Evolutionary conservation across 1,140 invertebrate species (phyloP).

Genomic region (Drosophila yakuba): DNA sequence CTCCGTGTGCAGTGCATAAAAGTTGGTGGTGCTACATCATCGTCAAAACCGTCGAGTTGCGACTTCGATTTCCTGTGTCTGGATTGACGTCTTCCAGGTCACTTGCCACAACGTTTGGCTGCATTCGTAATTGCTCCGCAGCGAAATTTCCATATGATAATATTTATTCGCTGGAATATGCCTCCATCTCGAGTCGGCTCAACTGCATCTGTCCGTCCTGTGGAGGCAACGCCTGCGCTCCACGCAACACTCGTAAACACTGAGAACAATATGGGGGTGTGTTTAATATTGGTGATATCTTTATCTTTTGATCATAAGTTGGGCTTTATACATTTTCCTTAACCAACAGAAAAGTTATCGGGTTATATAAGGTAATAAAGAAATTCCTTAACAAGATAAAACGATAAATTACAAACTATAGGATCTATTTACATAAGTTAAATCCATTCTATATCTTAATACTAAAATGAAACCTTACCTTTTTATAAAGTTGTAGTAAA

Average conservation of each 20-base stretch:
- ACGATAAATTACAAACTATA: no score
- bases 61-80: conserved; percentile 80
- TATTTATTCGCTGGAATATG: conserved; percentile 81
- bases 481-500: no score
- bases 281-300: no score
- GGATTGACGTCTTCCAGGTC: conserved; percentile 76
- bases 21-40: conserved; percentile 74
- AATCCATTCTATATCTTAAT: no score
- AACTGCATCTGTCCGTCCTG: conserved; percentile 32
- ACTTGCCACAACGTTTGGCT: conserved; percentile 58
- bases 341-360: no score
- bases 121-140: conserved; percentile 77
- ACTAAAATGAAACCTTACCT: no score
- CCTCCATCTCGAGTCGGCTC: conserved; percentile 58
- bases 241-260: conserved; percentile 56
- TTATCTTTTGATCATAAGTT: no score
- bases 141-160: conserved; percentile 81
- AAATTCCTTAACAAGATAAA: no score
- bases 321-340: no score
- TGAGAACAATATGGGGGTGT: background rate
- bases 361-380: no score
- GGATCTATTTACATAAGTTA: no score
- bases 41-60: conserved; percentile 78
- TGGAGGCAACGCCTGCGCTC: conserved; percentile 62
- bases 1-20: conserved; percentile 41